Base-by-base conservation (phyloP, 1,140 invertebrate genomes). In the Lutraria rhynchaena region DNA sequence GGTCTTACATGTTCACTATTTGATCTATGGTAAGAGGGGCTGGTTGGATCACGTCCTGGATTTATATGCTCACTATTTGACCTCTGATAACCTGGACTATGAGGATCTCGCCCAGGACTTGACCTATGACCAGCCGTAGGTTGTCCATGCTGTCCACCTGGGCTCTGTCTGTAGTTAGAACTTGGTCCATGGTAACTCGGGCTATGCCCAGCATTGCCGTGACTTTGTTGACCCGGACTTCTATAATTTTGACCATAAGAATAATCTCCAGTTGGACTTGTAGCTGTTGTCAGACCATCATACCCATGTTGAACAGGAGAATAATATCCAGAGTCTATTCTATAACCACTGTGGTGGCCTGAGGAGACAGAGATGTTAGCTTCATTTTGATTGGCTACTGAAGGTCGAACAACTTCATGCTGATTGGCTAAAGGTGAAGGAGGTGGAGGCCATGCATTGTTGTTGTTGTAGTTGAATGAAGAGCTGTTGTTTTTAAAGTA, bases 391-490 rank as follows among this genome's bases (percentile, higher is more conserved):
- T 41, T 41, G 22, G 69, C 35, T 57, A 57, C 29, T 2, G 69
- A 51, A 57, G 69, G 57, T 41, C 35, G 24, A 33, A 13, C 19
- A 5, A 51, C 69, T 71, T 57, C 69, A 35, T 71, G 49, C 69
- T 71, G 49, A 71, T 61, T 60, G 73, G 58, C 41, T 46, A 61
- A 37, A 22, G 55, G 44, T 44, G 55, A 61, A 61, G 73, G 58
- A 33, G 73, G 58, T 33, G 73, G 73, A 7, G 55, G 73, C 73
- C 73, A 75, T 44, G 57, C 58, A 44, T 75, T 57, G 44, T 49
- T 75, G 51, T 22, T 58, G 70, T 57, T 73, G 55, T 61, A 46
- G 55, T 61, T 57, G 55, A 44, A 35, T 41, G 37, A 41, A 31
- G 58, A 49, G 31, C 17, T 63, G 63, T 67, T 67, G 4, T 35